These are phyloP conservation scores for Ageneiosus marmoratus DNA, from an alignment of 2,113 vertebrate species.

Conservation along the genomic window DNA sequence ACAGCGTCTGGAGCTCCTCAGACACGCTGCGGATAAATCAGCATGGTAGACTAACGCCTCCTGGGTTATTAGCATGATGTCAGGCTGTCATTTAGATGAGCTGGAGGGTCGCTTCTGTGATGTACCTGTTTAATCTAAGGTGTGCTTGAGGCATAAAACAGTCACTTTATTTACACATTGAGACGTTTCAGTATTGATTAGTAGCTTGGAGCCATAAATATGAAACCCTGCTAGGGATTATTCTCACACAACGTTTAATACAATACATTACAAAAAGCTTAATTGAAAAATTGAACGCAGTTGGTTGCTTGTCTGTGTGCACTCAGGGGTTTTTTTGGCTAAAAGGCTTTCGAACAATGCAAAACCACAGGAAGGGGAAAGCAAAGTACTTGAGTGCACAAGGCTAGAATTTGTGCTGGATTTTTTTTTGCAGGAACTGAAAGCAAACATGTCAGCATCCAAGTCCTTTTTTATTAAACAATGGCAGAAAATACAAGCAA, in stretches of 20 bases:
- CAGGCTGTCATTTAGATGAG: constrained; percentile 26
- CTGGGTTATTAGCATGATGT: constrained; percentile 45
- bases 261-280: constrained; percentile 5
- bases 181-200: constrained; percentile 22
- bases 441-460: constrained; percentile 53
- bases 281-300: constrained; percentile 1
- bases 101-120: constrained; percentile 22
- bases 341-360: constrained; percentile 29
- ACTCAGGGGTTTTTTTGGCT: background rate
- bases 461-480: constrained; percentile 54
- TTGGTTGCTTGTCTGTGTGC: background rate
- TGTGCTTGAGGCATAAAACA: background rate
- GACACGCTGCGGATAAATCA: constrained; percentile 37
- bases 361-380: constrained; percentile 23
- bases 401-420: constrained; percentile 34
- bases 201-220: constrained; percentile 5
- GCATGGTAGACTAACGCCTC: constrained; percentile 33
- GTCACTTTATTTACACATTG: constrained; percentile 2
- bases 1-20: constrained; percentile 49
- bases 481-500: constrained; percentile 47
- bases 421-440: constrained; percentile 35
- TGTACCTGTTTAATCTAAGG: constrained; percentile 14
- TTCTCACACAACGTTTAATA: constrained; percentile 13
- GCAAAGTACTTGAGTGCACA: constrained; percentile 40
- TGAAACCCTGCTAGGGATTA: constrained; percentile 8